Percentiles rank a stretch among this genome's conserved stretches.
Evolutionary conservation across 2,113 vertebrate species (phyloP).

Genomic region (Stictonetta naevosa): DNA sequence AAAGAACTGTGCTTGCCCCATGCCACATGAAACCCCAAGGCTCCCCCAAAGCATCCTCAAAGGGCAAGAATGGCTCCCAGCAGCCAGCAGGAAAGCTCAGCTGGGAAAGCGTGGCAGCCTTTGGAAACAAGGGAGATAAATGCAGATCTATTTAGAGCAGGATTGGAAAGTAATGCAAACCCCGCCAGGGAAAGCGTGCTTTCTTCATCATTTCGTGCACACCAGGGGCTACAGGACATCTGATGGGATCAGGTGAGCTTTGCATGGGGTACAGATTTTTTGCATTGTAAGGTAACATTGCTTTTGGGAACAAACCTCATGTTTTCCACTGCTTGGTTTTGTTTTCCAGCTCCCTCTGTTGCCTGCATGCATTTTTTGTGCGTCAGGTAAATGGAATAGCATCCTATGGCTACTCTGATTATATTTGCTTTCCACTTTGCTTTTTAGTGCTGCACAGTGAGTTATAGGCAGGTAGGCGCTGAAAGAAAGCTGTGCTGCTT

Average conservation of each 20-base stretch:
- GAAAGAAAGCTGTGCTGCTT: background rate
- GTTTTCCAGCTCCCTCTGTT: background rate
- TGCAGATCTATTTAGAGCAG: slow-evolving; percentile 8
- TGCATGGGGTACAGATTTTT: background rate
- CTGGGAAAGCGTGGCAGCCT: background rate
- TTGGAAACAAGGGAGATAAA: background rate
- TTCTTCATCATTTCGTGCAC: slow-evolving; percentile 23
- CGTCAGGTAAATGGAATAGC: background rate
- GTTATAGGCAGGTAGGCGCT: background rate
- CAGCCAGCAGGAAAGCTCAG: background rate
- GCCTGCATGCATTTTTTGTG: background rate
- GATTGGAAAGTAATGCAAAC: slow-evolving; percentile 43
- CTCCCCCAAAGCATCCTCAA: slow-evolving; percentile 11
- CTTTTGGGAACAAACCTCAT: background rate
- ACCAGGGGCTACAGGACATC: slow-evolving; percentile 62
- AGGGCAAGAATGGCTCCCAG: background rate
- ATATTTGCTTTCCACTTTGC: background rate
- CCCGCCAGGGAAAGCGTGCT: background rate
- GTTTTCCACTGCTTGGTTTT: background rate
- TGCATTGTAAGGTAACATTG: background rate
- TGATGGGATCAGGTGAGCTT: slow-evolving; percentile 79
- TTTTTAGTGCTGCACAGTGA: background rate
- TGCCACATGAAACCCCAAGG: background rate
- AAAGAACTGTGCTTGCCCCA: background rate
- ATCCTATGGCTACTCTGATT: background rate